These are phyloP conservation scores for Odontomyia ornata DNA, from an alignment of 2,888 invertebrate species.

Conservation along the genomic window DNA sequence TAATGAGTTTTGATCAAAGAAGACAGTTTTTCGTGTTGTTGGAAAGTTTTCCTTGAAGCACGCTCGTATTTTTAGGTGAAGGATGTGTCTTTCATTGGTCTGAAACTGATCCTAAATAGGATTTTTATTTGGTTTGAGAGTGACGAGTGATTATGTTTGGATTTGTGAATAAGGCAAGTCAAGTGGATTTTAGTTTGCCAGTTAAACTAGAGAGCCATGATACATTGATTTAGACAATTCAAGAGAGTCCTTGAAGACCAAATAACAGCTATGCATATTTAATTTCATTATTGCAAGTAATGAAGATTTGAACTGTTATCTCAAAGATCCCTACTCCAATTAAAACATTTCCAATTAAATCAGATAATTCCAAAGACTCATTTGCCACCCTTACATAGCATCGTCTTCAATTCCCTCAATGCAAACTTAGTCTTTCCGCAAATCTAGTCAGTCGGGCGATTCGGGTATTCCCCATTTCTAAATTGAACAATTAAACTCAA, in stretches of 20 bases:
- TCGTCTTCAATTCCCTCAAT: neutral
- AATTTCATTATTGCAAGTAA: neutral
- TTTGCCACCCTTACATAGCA: neutral
- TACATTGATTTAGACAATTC: neutral
- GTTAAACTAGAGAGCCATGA: neutral
- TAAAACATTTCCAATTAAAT: slow-evolving; percentile 40
- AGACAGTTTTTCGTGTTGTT: slow-evolving; percentile 32
- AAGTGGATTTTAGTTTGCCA: neutral
- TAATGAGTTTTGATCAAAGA: slow-evolving; percentile 42
- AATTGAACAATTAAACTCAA: slow-evolving; percentile 47
- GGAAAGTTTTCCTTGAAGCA: neutral
- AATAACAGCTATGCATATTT: too few species aligned
- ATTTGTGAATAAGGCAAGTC: neutral
- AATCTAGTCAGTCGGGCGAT: neutral
- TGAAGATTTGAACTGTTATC: neutral
- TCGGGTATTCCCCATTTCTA: neutral
- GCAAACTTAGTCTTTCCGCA: neutral
- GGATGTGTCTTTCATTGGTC: neutral
- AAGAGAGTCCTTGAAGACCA: too few species aligned
- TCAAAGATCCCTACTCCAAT: slow-evolving; percentile 29
- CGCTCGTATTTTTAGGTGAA: neutral
- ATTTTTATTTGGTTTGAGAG: neutral
- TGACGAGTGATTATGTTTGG: neutral
- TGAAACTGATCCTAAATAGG: neutral
- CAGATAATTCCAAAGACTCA: slow-evolving; percentile 25